Base-by-base conservation (phyloP, 2,888 invertebrate species). In the Lutraria lutraria region DNA sequence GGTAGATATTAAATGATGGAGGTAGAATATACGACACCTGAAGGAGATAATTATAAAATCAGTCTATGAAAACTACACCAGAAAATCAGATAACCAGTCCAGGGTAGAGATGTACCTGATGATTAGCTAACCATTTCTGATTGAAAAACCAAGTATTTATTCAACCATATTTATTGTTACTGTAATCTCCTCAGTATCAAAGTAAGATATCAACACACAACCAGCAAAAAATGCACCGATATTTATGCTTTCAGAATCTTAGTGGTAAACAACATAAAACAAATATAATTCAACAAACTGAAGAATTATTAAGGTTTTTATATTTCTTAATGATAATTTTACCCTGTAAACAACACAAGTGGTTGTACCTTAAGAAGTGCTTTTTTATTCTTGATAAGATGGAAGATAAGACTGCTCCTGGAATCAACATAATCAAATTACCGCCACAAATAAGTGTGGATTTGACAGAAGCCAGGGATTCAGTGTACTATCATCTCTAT, bases 81-180 rank as follows among this genome's bases (percentile, higher is more conserved):
- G 34, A 76, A 76, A 76, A 76, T 76, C 76, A 34, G 76, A 76
- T 76, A 76, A 76, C 76, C 76, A 76, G 76, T 31, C 76, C 13
- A 76, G 63, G 63, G 25, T 68, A 25, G 12, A 68, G 63, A 68
- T 68, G 63, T 68, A 68, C 63, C 25, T 13, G 10, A 25, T 68
- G 63, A 68, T 68, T 68, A 68, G 25, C 63, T 68, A 68, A 68
- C 63, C 63, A 68, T 21, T 56, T 68, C 63, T 68, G 63, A 68
- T 25, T 12, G 63, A 68, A 25, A 68, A 25, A 25, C 63, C 63
- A 68, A 68, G 25, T 25, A 68, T 68, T 68, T 68, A 68, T 68
- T 68, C 63, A n/a, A 68, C 63, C 63, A 68, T n/a, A 68, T 25
- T 68, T 68, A 68, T 13, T 68, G 63, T 63, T n/a, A 63, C 63